Evolutionary conservation across 2,888 invertebrate species (phyloP), one percentile per base, ranked within the genome.

Genomic region (Cinara cedri): DNA sequence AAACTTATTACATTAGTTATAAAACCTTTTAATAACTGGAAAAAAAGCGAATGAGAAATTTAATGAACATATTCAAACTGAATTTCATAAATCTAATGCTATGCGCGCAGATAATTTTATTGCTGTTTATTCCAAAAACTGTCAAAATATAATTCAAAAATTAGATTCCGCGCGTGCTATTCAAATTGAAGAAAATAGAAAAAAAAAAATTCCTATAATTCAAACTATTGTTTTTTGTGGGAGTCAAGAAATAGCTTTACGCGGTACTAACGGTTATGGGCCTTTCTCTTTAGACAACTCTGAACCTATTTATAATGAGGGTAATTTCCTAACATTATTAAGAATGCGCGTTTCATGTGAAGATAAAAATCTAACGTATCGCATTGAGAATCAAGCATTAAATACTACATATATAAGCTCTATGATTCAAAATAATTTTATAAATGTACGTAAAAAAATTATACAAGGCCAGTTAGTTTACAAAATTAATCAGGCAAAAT

Each of bases 11-110:
- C 19, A 55, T 42, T 71, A 55, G 71, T 71, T 71, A 0, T 55
- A 42, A 68, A 71, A 55, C 42, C 42, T 42, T 71, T 55, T 71
- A 71, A 54, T 71, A 55, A 55, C 19, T 71, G 55, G 68, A 68
- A 68, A 68, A 68, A 51, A 21, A n/a, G 51, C 51, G 1, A 54
- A 34, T 19, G 26, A 26, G 11, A 26, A 68, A 26, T 68, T 68
- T 68, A 49, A 34, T n/a, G 26, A 51, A 44, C 51, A 68, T 51
- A 10, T 16, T 68, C 0, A 51, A 49, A 68, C 68, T n/a, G 26
- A 49, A 51, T 68, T 26, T 68, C 51, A 68, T 51, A 68, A 68
- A 34, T 68, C 10, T 16, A 26, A 51, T 68, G 34, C 13, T 51
- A 26, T n/a, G 42, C 63, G 42, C 42, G 10, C 63, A 63, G 19